Base-by-base conservation (phyloP, 2,888 invertebrate species). In the Chalcosyrphus nemorum region DNA sequence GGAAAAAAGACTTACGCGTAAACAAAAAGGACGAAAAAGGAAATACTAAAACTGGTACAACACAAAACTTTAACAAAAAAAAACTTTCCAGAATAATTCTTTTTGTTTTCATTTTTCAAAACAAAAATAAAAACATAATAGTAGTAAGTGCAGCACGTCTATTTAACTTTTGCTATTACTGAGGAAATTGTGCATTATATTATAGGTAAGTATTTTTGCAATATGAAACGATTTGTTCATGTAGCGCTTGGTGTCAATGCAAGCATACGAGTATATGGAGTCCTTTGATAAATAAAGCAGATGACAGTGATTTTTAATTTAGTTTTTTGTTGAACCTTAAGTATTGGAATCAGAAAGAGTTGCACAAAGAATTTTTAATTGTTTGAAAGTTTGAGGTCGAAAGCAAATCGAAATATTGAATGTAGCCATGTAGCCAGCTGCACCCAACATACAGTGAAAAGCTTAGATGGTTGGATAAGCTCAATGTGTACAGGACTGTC, bases 1-100 rank as follows among this genome's bases (percentile, higher is more conserved):
- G 19, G 7, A 45, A 61, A 77, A 54, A 43, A 43, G 43, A 43
- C 59, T 43, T 54, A 63, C 29, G 27, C 61, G 70, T 35, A 15
- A 70, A 38, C 21, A 56, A 11, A 61, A 77, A 21, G 27, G 9
- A 9, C 38, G 35, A 35, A 56, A 24, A 56, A 24, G 32, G 11
- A 59, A 50, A 11, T 15, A 11, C 29, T 17, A 21, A 52, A 45
- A 24, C 61, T 54, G 17, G 52, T 7, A 56, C 35, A 56, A 38
- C 43, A 15, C 24, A 74, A 72, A 29, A 66, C 41, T 63, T 63
- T n/a, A 13, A 19, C 27, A 43, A 43, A 17, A 45, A 45, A 17
- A 19, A 4, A 32, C 7, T 45, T 43, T 11, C 19, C 3, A 45
- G 19, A 45, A 19, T 17, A 19, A 45, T 45, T 45, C 9, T 17